phyloP scores from a whole-genome alignment of 2,888 invertebrate species.

The Phyllotreta striolata region DNA sequence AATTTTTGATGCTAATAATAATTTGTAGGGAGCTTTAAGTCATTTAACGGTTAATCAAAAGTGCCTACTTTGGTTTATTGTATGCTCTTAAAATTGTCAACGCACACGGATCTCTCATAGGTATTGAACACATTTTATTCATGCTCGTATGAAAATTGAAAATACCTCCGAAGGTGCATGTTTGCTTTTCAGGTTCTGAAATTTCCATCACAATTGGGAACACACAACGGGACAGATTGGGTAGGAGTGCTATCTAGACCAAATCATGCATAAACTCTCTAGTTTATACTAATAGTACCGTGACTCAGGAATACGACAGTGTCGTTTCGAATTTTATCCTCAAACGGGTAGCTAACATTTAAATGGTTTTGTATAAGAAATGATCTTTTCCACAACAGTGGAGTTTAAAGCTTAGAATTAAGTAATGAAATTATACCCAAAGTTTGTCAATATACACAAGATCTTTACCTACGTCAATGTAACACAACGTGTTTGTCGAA shows the following conservation, averaged over 20 bases:
- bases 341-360: neutral
- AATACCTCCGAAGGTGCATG: neutral
- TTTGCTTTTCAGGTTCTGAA: constrained; percentile 10
- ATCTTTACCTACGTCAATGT: constrained; percentile 15
- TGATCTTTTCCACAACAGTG: no score
- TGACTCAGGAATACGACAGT: constrained; percentile 9
- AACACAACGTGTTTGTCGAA: constrained; percentile 3
- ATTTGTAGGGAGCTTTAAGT: no score
- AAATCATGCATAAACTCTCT: constrained; percentile 29
- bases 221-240: constrained; percentile 17
- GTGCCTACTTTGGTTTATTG: no score
- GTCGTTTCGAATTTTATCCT: constrained; percentile 1
- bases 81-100: no score
- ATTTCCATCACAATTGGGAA: constrained; percentile 22
- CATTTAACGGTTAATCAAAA: no score
- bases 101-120: no score
- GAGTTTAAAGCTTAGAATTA: no score
- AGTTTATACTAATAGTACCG: constrained; percentile 12
- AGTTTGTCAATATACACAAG: neutral
- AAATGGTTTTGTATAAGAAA: neutral
- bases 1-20: no score
- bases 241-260: constrained; percentile 18
- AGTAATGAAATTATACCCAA: no score
- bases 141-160: no score
- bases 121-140: no score